A percentile compares a stretch with the other conserved stretches of the same genome.
Evolutionary conservation across 37 sponge, comb jelly and placozoan species (phyloP).

Genomic region (Tethya wilhelma): DNA sequence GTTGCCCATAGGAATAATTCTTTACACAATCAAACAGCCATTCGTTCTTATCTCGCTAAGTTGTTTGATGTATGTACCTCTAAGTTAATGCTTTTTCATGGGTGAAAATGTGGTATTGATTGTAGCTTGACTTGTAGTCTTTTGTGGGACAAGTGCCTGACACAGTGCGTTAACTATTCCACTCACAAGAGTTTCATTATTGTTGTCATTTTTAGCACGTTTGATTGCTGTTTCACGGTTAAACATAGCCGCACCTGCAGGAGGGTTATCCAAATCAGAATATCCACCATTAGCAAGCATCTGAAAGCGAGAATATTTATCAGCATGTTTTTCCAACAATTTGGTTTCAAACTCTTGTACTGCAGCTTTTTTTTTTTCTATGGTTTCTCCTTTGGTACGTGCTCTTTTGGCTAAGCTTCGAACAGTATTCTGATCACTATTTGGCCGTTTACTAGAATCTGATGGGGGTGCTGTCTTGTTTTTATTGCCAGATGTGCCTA

Average conservation of each 20-base stretch:
- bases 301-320: background rate
- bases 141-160: background rate
- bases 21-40: too few relatives aligned
- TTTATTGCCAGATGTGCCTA: background rate
- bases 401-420: background rate
- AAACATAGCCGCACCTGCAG: conserved; percentile 9
- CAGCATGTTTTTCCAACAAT: background rate
- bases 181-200: background rate
- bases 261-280: conserved; percentile 1
- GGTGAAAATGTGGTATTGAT: background rate
- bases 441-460: background rate
- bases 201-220: background rate
- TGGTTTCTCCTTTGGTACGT: background rate
- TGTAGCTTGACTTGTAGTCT: background rate
- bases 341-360: background rate
- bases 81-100: background rate
- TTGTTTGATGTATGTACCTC: background rate
- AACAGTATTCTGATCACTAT: background rate
- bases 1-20: too few relatives aligned
- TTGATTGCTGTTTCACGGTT: background rate
- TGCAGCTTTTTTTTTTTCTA: background rate
- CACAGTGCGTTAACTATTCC: background rate
- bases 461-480: too few relatives aligned
- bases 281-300: background rate
- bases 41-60: background rate